Conservation (phyloP, 2,888 invertebrate species). For the Harpagoxenus sublaevis region DNA sequence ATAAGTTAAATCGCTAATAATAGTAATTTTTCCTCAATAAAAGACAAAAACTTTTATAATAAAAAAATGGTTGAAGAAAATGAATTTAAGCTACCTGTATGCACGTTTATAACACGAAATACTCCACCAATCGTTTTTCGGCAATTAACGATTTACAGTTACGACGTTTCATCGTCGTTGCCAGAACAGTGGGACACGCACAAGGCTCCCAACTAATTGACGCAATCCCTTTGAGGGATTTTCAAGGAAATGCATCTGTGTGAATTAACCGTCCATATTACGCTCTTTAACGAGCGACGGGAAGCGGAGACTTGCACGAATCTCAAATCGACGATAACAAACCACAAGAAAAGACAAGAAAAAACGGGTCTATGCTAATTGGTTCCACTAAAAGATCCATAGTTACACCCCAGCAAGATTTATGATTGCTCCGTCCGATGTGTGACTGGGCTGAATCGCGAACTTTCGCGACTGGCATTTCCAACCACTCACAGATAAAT, state of each 20-base stretch:
- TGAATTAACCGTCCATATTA: slow-evolving; percentile 48
- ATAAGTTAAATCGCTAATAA: not conserved
- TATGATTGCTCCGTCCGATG: slow-evolving; percentile 36
- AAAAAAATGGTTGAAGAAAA: not conserved
- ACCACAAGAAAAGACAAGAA: slow-evolving; percentile 49
- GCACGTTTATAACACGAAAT: not conserved
- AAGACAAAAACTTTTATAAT: not conserved
- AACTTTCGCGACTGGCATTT: not conserved
- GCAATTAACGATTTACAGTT: slow-evolving; percentile 62
- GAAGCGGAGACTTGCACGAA: slow-evolving; percentile 46
- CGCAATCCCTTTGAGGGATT: slow-evolving; percentile 27
- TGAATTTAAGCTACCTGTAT: not conserved
- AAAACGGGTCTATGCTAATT: slow-evolving; percentile 58
- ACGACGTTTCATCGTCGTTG: slow-evolving; percentile 27
- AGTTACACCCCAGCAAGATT: slow-evolving; percentile 43
- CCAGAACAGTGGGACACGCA: not conserved
- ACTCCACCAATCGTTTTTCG: slow-evolving; percentile 36
- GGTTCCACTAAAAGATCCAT: slow-evolving; percentile 50
- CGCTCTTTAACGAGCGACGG: slow-evolving; percentile 42
- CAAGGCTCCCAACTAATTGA: slow-evolving; percentile 52
- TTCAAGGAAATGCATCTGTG: slow-evolving; percentile 9
- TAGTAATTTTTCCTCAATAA: not conserved
- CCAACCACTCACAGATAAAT: slow-evolving; percentile 12
- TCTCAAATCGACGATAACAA: slow-evolving; percentile 70
- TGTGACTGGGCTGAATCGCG: not conserved